These are phyloP conservation scores for Danaus chrysippus DNA, from an alignment of 2,888 invertebrate species.

Conservation along the genomic window DNA sequence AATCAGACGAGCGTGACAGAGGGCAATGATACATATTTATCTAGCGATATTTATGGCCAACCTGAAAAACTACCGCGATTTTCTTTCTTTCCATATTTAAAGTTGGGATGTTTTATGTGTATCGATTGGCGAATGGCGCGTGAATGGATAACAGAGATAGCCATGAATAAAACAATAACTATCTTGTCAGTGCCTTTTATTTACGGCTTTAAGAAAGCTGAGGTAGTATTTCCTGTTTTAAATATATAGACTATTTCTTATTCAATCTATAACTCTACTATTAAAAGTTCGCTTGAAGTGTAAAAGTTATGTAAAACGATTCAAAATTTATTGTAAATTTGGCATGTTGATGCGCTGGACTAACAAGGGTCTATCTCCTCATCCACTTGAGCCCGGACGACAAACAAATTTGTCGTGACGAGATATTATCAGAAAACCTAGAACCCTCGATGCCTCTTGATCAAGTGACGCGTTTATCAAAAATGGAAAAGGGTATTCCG, in stretches of 20 bases:
- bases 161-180: conserved; percentile 46
- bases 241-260: neutral
- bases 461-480: conserved; percentile 67
- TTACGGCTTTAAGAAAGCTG: conserved; percentile 10
- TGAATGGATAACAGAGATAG: conserved; percentile 47
- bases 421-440: conserved; percentile 65
- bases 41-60: conserved; percentile 70
- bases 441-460: conserved; percentile 49
- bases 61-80: conserved; percentile 58
- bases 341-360: conserved; percentile 3
- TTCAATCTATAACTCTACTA: neutral
- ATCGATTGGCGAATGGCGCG: conserved; percentile 47
- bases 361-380: conserved; percentile 20
- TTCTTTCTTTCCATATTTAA: conserved; percentile 70
- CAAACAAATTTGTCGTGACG: conserved; percentile 70
- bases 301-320: neutral
- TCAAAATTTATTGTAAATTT: neutral
- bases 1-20: conserved; percentile 52
- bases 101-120: conserved; percentile 61
- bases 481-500: conserved; percentile 49
- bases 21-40: conserved; percentile 76
- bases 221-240: conserved; percentile 7
- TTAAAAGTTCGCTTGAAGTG: neutral
- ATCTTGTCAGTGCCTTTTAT: conserved; percentile 16
- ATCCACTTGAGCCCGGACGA: conserved; percentile 47